phyloP scores from a whole-genome alignment of 1,140 invertebrate species.

The Octopus sinensis region DNA sequence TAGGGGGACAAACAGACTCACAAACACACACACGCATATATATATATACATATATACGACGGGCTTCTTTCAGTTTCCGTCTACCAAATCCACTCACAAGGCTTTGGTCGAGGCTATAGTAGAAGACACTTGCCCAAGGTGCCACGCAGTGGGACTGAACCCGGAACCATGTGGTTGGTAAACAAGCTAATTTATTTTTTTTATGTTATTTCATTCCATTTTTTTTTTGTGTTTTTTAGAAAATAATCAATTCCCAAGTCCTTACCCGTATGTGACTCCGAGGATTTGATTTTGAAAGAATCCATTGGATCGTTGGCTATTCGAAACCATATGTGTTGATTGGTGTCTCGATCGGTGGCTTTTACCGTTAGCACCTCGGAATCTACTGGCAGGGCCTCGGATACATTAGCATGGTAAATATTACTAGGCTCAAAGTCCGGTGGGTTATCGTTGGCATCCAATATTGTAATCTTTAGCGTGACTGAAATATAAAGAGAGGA shows the following conservation, averaged over 20 bases:
- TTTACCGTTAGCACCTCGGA: conserved; percentile 31
- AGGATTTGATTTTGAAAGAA: conserved; percentile 25
- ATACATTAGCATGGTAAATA: conserved; percentile 35
- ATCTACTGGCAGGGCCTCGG: conserved; percentile 31
- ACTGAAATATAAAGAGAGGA: conserved; percentile 27
- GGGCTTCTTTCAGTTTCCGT: no score
- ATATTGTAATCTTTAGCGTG: conserved; percentile 32
- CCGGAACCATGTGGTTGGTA: no score
- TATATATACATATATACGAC: no score
- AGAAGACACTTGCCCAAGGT: no score
- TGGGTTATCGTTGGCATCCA: conserved; percentile 42
- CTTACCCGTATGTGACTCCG: conserved; percentile 27
- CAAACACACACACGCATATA: no score
- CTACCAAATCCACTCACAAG: no score
- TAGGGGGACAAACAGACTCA: no score
- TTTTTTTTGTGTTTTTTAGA: no score
- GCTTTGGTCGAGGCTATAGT: no score
- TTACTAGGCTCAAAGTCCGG: conserved; percentile 32
- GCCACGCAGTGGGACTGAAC: no score
- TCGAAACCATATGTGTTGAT: conserved; percentile 32
- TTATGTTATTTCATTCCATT: no score
- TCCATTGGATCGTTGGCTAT: conserved; percentile 22
- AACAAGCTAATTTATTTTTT: no score
- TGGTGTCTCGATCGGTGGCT: conserved; percentile 36
- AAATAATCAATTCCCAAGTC: not conserved